Percentiles rank a stretch among this genome's conserved stretches.
Conservation (phyloP, 2,113 vertebrate species). For the Prolemur simus region DNA sequence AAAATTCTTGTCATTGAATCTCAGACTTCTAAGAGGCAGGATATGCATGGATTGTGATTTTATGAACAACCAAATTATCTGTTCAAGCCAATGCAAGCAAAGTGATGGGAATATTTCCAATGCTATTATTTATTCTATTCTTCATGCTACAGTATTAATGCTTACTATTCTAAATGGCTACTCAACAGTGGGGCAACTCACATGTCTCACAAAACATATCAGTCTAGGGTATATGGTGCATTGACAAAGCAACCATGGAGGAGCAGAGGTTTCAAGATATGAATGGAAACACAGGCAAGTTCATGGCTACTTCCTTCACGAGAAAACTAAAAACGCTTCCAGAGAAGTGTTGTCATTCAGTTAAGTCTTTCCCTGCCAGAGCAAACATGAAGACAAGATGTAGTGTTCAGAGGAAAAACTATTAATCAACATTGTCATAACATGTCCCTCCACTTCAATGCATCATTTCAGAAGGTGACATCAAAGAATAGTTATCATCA, state of each 20-base stretch:
- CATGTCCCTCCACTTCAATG: background rate
- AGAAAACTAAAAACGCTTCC: background rate
- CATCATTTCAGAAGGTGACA: conserved; percentile 39
- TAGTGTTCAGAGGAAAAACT: conserved; percentile 8
- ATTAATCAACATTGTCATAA: conserved; percentile 23
- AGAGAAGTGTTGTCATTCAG: background rate
- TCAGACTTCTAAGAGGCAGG: background rate
- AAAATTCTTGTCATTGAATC: background rate
- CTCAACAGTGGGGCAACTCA: accelerated
- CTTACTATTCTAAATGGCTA: background rate
- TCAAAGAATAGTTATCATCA: conserved; percentile 13
- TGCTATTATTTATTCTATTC: conserved; percentile 54
- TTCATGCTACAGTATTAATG: conserved; percentile 40
- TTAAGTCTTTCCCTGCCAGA: conserved; percentile 20
- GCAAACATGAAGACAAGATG: conserved; percentile 15
- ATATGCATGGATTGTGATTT: conserved; percentile 48
- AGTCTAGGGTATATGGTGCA: too few relatives aligned
- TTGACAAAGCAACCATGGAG: background rate
- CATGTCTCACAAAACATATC: accelerated
- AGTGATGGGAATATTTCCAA: conserved; percentile 48
- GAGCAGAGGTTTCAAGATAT: background rate
- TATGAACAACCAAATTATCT: background rate
- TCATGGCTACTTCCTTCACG: background rate
- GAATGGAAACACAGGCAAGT: background rate
- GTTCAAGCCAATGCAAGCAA: background rate